Base-by-base conservation (phyloP, 1,140 invertebrate species). In the Drosophila grimshawi region DNA sequence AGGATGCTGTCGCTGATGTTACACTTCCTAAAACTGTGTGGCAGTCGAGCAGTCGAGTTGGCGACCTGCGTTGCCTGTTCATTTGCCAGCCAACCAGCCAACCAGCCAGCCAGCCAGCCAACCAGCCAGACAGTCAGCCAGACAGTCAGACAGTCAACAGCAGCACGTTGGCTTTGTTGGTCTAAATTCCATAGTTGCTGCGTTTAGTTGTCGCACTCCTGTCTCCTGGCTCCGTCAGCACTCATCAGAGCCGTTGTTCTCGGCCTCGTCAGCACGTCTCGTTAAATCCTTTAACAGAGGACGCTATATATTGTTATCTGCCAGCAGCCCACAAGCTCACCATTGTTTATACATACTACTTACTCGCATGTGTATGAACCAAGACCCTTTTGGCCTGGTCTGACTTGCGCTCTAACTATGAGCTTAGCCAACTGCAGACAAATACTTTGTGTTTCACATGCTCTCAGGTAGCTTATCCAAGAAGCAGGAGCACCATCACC, bases 1-100 rank as follows among this genome's bases (percentile, higher is more conserved):
- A 86, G 83, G 83, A 88, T 88, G 77, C 83, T 81, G 86, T 74
- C 77, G 83, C 83, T 86, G 83, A 86, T 86, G 83, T 80, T 86
- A 89, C 83, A 86, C 85, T 83, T 86, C 83, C 85, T 82, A 75
- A 19, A 19, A 59, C 68, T 56, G 55, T 55, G 59, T 78, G 55
- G 62, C 45, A 37, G 61, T 19, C 19, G 43, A 76, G 10, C 19
- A 19, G 19, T 19, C 19, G 30, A 33, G 69, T 59, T 51, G 56
- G 51, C 69, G 51, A 64, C 72, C 73, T 69, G 66, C 52, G 49
- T 53, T 56, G 30, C 11, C 64, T 78, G 79, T 61, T 74, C 63
- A 64, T 64, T 64, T 64, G 62, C 62, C 48, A 52, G 55, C 41
- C 33, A 55, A 19, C 19, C 19, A 19, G 19, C 19, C 19, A 19